Base-by-base conservation (phyloP, 2,888 invertebrate genomes). In the Ornithoptera alexandrae region DNA sequence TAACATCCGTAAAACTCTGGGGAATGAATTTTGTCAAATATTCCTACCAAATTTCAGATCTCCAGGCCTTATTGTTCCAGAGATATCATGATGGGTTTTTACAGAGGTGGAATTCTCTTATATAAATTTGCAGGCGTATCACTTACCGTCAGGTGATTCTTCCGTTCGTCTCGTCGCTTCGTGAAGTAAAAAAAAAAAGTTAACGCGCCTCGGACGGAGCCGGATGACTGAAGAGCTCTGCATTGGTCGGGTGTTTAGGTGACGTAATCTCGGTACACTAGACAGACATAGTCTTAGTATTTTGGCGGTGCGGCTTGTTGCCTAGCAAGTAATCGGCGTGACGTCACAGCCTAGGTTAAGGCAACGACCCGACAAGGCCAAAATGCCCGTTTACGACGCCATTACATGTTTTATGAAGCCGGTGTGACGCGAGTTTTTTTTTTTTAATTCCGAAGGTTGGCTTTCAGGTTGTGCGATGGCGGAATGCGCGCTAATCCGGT, bases 311-410 rank as follows among this genome's bases (percentile, higher is more conserved):
- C 60, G 66, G 30, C 72, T 70, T 74, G 76, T 78, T 73, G 77
- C 77, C 72, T 76, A 74, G 78, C 79, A 74, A 79, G 73, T 77
- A 75, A 75, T 74, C 74, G 69, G 39, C 67, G 75, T 86, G 84
- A 86, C 85, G 85, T 84, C 81, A 84, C 81, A 79, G 81, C 81
- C 81, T 85, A 86, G 83, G 82, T 78, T 79, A 80, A 77, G 88
- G 73, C 84, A 86, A 84, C 81, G 87, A 88, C 87, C 89, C 77
- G 75, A 67, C 88, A 84, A 89, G 88, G 88, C 85, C 84, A 85
- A 81, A 79, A 79, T 78, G 76, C 76, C 78, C 78, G 81, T 83
- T 83, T 82, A 81, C 79, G 76, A 81, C 79, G 80, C 79, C 74
- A 79, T 81, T 78, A 78, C 77, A 70, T 72, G 74, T 80, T 82